Evolutionary conservation across 2,797 vertebrate genomes (phyloP), one percentile per base, ranked within the genome.

Genomic region (Manis javanica): DNA sequence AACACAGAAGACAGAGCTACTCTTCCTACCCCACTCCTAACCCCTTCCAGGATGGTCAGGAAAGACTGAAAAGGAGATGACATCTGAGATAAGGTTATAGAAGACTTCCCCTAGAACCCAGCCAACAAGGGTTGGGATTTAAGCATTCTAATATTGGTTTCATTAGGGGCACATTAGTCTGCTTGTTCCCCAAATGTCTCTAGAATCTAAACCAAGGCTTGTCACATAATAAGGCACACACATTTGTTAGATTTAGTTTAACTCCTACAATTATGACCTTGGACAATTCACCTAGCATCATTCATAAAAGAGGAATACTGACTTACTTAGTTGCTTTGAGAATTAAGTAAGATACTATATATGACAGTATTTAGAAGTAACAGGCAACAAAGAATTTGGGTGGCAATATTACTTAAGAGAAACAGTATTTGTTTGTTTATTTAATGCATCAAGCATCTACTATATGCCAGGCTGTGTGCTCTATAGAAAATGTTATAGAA

Each of bases 231-330:
- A 91, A 93, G n/a, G 53, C 31, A 83, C 7, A 77, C 12, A 87
- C 74, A 83, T 53, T 14, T 42, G 26, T 68, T 87, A 74, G 37
- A 85, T 63, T 61, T 68, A 37, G 74, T 82, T 63, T 84, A 59
- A 89, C 12, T 77, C 31, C 79, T 84, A 51, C 7, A 90, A 64
- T 59, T 79, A 91, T 49, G 68, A 91, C 77, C 51, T 39, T 72
- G 63, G 68, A 16, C 63, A 89, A 91, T 71, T 71, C 71, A 90
- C 4, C 53, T 18, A 78, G 23, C 75, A 71, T 42, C 55, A 61
- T 42, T 94, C 68, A 78, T 46, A 21, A 90, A 94, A 93, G 31
- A 93, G 63, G 42, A 95, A 68, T 82, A 91, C 71, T 2, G n/a
- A 31, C 42, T 72, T 77, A 79, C 6, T 71, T 46, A 71, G 59